Evolutionary conservation across 2,888 invertebrate species (phyloP), one percentile per base, ranked within the genome.

Genomic region (Salpingus planirostris): DNA sequence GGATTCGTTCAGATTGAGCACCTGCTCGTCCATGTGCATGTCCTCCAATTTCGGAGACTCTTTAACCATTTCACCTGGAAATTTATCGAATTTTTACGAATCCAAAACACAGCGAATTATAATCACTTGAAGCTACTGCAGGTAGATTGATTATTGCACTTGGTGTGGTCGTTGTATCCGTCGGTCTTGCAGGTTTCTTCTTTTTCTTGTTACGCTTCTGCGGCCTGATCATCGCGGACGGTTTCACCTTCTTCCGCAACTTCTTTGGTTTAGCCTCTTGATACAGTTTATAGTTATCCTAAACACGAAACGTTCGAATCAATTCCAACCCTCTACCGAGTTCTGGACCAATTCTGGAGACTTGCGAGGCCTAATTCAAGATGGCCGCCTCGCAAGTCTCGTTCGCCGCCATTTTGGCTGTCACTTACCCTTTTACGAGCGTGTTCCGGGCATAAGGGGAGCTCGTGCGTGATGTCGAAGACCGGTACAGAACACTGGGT

Each of bases 381-480:
- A n/a, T n/a, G n/a, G n/a, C n/a, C n/a, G n/a, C n/a, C n/a, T n/a
- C n/a, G n/a, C n/a, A n/a, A n/a, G n/a, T n/a, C n/a, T n/a, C n/a
- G n/a, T n/a, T n/a, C n/a, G n/a, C n/a, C n/a, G n/a, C n/a, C n/a
- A n/a, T n/a, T n/a, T n/a, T n/a, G n/a, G n/a, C n/a, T n/a, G n/a
- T n/a, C n/a, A n/a, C n/a, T 58, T 53, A 79, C 80, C 62, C 85
- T 70, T 62, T 86, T 85, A 64, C 83, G 76, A 1, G 84, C 83
- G 64, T 93, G 92, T 52, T 86, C 86, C 4, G 78, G 71, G 60
- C 92, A 93, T 4, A 92, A 70, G 26, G 92, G 89, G 57, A 89
- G 71, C 59, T 89, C 81, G 55, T 83, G 80, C 27, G 73, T 71
- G 37, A 83, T 73, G 64, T 86, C 84, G 51, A 85, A 81, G 27